A percentile compares a stretch with the other conserved stretches of the same genome.
phyloP scores from a whole-genome alignment of 1,140 invertebrate genomes.

The Atta colombica region DNA sequence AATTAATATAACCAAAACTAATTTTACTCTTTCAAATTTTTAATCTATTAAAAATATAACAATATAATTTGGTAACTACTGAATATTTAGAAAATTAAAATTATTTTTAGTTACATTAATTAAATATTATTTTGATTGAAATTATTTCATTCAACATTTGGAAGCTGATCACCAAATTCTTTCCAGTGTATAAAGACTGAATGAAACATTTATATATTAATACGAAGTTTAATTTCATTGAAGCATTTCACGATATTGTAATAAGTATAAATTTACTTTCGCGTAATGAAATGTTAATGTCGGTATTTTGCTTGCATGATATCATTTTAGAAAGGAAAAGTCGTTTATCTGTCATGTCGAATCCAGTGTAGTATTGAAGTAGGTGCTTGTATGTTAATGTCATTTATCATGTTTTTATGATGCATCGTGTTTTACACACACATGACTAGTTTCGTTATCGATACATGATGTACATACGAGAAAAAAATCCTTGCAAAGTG shows the following conservation, averaged over 20 bases:
- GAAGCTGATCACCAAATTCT: no score
- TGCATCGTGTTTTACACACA: conserved; percentile 10
- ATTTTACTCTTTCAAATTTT: no score
- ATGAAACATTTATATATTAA: conserved; percentile 9
- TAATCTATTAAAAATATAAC: no score
- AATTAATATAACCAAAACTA: no score
- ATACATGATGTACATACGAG: not conserved
- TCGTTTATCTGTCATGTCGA: conserved; percentile 49
- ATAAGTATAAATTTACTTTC: conserved; percentile 4
- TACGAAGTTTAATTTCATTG: conserved; percentile 7
- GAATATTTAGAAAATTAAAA: no score
- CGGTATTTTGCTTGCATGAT: not conserved
- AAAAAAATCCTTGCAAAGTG: not conserved
- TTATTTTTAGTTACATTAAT: no score
- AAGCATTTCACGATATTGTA: not conserved
- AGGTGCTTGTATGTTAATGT: conserved; percentile 52
- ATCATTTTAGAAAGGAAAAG: conserved; percentile 24
- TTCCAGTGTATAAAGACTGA: not conserved
- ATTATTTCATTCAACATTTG: no score
- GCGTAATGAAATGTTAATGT: conserved; percentile 29
- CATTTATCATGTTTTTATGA: conserved; percentile 45
- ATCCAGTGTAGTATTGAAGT: not conserved
- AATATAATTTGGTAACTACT: no score
- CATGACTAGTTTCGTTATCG: conserved; percentile 57
- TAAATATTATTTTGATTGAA: no score